phyloP scores from a whole-genome alignment of 2,113 vertebrate genomes.

The Galemys pyrenaicus region DNA sequence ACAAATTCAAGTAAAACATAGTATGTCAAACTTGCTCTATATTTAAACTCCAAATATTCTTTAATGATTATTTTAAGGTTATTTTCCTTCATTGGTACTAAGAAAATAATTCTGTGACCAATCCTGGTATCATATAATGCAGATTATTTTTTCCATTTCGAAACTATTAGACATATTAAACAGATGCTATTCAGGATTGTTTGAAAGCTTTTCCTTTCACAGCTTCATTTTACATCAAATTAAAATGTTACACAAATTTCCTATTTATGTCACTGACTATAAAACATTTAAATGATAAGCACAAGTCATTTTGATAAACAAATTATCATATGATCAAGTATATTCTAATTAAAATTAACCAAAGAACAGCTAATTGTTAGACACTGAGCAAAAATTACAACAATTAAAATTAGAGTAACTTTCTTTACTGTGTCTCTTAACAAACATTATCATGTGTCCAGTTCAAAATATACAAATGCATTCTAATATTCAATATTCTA shows the following conservation, averaged over 20 bases:
- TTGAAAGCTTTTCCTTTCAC: neutral
- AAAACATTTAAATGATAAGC: neutral
- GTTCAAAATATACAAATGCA: neutral
- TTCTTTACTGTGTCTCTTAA: neutral
- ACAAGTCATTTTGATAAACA: neutral
- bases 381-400: neutral
- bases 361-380: neutral
- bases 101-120: neutral
- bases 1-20: constrained; percentile 57
- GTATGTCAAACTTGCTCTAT: constrained; percentile 42
- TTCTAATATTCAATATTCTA: neutral
- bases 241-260: neutral
- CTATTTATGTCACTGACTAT: neutral
- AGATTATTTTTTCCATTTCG: neutral
- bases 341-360: neutral
- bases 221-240: neutral
- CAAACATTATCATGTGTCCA: neutral
- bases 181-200: neutral
- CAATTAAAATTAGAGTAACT: neutral
- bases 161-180: neutral
- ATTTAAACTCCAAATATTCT: neutral
- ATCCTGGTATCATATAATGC: neutral
- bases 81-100: neutral
- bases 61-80: neutral
- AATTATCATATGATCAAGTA: neutral